Evolutionary conservation across 2,797 vertebrate genomes (phyloP).

Genomic region (Characodon lateralis): DNA sequence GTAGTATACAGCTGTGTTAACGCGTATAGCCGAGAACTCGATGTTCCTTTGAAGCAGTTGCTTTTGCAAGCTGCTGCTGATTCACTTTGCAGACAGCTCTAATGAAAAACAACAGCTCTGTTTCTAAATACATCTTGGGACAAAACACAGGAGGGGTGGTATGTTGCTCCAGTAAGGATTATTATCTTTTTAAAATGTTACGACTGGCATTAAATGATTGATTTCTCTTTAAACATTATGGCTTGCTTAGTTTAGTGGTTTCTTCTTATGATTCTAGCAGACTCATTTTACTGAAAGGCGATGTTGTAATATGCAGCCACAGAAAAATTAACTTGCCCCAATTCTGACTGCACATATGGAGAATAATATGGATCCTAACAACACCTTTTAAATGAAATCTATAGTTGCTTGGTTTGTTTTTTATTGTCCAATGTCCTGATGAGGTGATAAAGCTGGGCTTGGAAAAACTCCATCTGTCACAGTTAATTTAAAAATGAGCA

Average conservation of each 20-base stretch:
- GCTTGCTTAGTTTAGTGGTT: slow-evolving; percentile 41
- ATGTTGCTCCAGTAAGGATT: slow-evolving; percentile 28
- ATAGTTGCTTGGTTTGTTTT: slow-evolving; percentile 9
- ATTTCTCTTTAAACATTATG: slow-evolving; percentile 43
- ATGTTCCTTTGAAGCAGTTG: slow-evolving; percentile 33
- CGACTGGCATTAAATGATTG: slow-evolving; percentile 44
- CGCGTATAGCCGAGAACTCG: slow-evolving; percentile 43
- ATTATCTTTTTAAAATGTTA: slow-evolving; percentile 61
- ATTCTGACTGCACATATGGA: slow-evolving; percentile 1
- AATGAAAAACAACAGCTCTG: slow-evolving; percentile 56
- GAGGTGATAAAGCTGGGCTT: background rate
- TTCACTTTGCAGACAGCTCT: slow-evolving; percentile 52
- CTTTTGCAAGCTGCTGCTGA: slow-evolving; percentile 63
- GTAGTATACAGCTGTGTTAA: slow-evolving; percentile 17
- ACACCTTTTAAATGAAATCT: slow-evolving; percentile 12
- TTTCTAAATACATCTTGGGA: slow-evolving; percentile 42
- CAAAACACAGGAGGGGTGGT: slow-evolving; percentile 19
- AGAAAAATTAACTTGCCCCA: slow-evolving; percentile 8
- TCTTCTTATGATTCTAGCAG: slow-evolving; percentile 35
- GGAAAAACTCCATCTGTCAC: background rate
- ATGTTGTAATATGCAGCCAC: slow-evolving; percentile 4
- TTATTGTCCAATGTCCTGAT: slow-evolving; percentile 4
- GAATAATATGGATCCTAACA: background rate
- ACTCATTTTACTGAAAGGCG: slow-evolving; percentile 22
- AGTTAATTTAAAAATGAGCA: background rate